phyloP scores from a whole-genome alignment of 2,888 invertebrate species.

The Noctua janthe region DNA sequence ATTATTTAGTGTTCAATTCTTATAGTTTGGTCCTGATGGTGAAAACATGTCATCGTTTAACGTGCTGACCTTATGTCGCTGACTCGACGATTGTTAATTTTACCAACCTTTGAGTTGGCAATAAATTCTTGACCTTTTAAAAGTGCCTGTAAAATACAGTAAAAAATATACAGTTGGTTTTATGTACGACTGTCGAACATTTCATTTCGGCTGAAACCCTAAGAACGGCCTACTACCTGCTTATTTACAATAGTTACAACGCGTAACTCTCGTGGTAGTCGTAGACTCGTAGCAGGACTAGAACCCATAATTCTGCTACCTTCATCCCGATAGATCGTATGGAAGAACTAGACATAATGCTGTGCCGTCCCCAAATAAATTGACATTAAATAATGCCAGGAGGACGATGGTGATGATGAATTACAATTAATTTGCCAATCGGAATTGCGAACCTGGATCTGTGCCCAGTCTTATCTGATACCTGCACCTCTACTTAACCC shows the following conservation, averaged over 20 bases:
- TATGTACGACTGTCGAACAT: background rate
- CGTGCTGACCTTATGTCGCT: constrained; percentile 18
- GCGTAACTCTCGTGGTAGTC: background rate
- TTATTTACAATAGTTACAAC: background rate
- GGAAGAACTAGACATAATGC: background rate
- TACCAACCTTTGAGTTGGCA: background rate
- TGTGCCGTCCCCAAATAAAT: background rate
- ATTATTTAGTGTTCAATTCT: constrained; percentile 55
- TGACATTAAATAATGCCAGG: background rate
- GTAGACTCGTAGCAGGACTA: background rate
- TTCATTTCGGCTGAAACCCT: background rate
- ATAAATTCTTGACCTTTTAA: background rate
- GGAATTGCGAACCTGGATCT: background rate
- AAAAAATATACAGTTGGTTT: background rate
- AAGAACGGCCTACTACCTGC: background rate
- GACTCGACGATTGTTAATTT: background rate
- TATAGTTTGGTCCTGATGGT: constrained; percentile 25
- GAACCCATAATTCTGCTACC: background rate
- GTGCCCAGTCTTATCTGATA: background rate
- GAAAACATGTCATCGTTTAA: constrained; percentile 39
- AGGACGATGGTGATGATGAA: background rate
- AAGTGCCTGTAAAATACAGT: background rate
- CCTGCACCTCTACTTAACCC: no score
- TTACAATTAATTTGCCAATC: background rate
- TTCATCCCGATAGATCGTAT: background rate